Conservation (phyloP, 1,140 invertebrate genomes). For the Macrobrachium rosenbergii region DNA sequence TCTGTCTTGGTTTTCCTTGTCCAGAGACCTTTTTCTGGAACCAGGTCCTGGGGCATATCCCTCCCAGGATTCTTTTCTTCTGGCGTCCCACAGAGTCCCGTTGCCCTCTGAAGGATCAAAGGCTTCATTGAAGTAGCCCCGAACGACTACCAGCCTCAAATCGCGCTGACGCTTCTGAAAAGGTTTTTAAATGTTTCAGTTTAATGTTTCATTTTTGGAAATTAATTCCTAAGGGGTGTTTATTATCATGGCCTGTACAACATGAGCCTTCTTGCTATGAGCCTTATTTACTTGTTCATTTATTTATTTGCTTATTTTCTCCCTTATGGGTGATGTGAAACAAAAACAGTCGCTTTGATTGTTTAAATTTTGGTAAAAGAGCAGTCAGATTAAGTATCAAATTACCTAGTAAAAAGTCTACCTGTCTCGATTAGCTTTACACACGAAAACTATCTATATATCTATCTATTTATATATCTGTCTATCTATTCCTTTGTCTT, state of each 20-base stretch:
- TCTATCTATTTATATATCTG: background rate
- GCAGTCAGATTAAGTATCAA: background rate
- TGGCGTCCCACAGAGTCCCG: background rate
- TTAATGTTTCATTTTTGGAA: background rate
- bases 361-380: too few relatives aligned
- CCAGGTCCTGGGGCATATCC: too few relatives aligned
- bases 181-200: background rate
- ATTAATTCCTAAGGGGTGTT: background rate
- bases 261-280: too few relatives aligned
- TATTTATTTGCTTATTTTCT: too few relatives aligned
- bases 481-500: background rate
- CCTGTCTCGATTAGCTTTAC: background rate
- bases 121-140: conserved; percentile 19
- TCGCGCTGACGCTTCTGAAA: background rate
- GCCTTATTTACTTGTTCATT: too few relatives aligned
- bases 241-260: too few relatives aligned
- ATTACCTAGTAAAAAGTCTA: too few relatives aligned
- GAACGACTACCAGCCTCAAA: background rate
- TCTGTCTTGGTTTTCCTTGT: too few relatives aligned
- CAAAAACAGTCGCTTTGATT: too few relatives aligned
- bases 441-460: background rate
- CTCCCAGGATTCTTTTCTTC: too few relatives aligned
- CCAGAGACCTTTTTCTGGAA: too few relatives aligned
- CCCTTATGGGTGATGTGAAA: too few relatives aligned
- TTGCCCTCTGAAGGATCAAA: conserved; percentile 6